These are phyloP conservation scores for Dynastes hyllus DNA, from an alignment of 2,888 invertebrate genomes.

Conservation along the genomic window DNA sequence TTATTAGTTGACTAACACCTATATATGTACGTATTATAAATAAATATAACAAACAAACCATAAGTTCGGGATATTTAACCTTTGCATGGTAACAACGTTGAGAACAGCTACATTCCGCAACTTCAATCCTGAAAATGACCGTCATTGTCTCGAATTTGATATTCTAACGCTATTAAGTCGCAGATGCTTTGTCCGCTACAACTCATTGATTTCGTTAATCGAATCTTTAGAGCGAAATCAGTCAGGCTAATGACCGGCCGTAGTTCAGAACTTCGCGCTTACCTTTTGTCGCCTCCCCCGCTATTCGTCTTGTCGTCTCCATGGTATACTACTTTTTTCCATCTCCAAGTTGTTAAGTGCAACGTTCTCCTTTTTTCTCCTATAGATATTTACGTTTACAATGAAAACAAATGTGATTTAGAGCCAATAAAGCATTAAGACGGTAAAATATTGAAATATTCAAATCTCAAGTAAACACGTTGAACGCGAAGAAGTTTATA, in stretches of 20 bases:
- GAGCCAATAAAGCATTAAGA: conserved; percentile 19
- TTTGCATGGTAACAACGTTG: no score
- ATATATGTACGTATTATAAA: no score
- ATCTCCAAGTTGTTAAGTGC: background rate
- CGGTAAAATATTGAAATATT: conserved; percentile 34
- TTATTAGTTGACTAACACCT: no score
- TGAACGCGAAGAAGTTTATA: conserved; percentile 31
- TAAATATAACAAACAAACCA: no score
- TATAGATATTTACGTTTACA: conserved; percentile 6
- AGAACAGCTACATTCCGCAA: background rate
- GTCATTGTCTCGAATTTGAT: conserved; percentile 18
- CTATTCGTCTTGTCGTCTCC: background rate
- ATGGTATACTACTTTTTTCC: background rate
- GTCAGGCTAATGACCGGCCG: conserved; percentile 42
- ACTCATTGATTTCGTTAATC: conserved; percentile 45
- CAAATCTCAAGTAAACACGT: conserved; percentile 36
- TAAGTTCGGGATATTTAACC: no score
- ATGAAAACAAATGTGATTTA: conserved; percentile 28
- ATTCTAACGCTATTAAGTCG: conserved; percentile 27
- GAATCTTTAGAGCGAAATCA: conserved; percentile 48
- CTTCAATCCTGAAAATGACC: conserved; percentile 18
- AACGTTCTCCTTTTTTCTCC: background rate
- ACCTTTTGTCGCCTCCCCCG: background rate
- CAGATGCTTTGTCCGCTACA: conserved; percentile 31
- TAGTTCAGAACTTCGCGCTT: conserved; percentile 42